These are phyloP conservation scores for Pheucticus melanocephalus DNA, from an alignment of 2,113 vertebrate species.

Conservation along the genomic window DNA sequence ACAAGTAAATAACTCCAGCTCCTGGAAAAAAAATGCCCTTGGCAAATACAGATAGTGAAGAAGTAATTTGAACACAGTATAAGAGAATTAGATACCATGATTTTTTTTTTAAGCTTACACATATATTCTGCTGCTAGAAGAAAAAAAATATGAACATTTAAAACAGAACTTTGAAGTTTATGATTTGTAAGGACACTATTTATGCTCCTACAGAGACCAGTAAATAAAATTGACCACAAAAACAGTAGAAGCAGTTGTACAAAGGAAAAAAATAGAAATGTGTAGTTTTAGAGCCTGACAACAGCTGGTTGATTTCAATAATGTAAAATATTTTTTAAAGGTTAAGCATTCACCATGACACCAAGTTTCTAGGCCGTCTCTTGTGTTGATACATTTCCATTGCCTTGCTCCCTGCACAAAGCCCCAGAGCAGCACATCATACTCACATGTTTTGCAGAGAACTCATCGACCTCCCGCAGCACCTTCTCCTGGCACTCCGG, in stretches of 20 bases:
- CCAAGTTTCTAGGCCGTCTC: not conserved
- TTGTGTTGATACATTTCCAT: not conserved
- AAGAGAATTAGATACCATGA: not conserved
- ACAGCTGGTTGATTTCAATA: not conserved
- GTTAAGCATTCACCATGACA: not conserved
- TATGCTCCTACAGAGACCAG: not conserved
- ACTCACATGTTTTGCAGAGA: conserved; percentile 85
- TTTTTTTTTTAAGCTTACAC: not conserved
- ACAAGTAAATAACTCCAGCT: not conserved
- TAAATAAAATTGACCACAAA: not conserved
- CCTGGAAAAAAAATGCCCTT: not conserved
- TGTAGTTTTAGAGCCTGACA: not conserved
- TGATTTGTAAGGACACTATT: not conserved
- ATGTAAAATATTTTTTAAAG: not conserved
- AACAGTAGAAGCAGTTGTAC: not conserved
- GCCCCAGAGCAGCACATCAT: not conserved
- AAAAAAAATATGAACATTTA: not conserved
- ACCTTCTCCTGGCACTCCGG: conserved; percentile 82
- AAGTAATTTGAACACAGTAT: not conserved
- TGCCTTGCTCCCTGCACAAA: not conserved
- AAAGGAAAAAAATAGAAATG: not conserved
- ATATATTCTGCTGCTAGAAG: not conserved
- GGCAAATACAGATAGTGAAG: not conserved
- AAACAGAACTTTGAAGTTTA: not conserved
- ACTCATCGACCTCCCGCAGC: conserved; percentile 84